Evolutionary conservation across 2,797 vertebrate species (phyloP), one percentile per base, ranked within the genome.

Genomic region (Balearica regulorum): DNA sequence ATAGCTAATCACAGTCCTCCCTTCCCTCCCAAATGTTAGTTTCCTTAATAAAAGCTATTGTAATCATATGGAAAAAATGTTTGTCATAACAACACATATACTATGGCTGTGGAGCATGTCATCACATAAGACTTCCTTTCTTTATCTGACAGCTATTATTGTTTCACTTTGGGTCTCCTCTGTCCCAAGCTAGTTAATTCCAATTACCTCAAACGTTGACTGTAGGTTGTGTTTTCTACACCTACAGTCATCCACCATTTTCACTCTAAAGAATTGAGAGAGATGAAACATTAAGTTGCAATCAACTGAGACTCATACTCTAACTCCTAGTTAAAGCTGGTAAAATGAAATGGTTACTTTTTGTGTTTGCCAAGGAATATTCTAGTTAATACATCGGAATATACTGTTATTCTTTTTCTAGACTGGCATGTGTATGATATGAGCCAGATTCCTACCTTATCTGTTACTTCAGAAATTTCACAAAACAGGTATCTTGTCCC

Each of bases 291-390:
- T 11, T 22, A 25, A 21, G 22, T 82, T 71, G 28, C 17, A 62
- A 58, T 29, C 10, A 55, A 11, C 8, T 60, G 33, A 17, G 55
- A 2, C 6, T 73, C 0, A 0, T 35, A 5, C 12, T 4, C 17
- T 41, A 41, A 21, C 13, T 65, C 26, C n/a, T 60, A 28, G 43
- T 46, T 69, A 39, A 71, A 53, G 49, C 21, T 39, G 75, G 29
- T 68, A 16, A 68, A 53, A 62, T 10, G 22, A 31, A 83, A 21
- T 0, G 5, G 12, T n/a, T 43, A 4, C 22, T 61, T 61, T 10
- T n/a, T 41, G 22, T 39, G 13, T 48, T n/a, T 92, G 69, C 20
- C 22, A 16, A 37, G 44, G 55, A 60, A 39, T 25, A 5, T n/a
- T 75, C 49, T 21, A 25, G 11, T 33, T 79, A 21, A 31, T 6